Base-by-base conservation (phyloP, 2,888 invertebrate genomes). In the Torymus texanus region DNA sequence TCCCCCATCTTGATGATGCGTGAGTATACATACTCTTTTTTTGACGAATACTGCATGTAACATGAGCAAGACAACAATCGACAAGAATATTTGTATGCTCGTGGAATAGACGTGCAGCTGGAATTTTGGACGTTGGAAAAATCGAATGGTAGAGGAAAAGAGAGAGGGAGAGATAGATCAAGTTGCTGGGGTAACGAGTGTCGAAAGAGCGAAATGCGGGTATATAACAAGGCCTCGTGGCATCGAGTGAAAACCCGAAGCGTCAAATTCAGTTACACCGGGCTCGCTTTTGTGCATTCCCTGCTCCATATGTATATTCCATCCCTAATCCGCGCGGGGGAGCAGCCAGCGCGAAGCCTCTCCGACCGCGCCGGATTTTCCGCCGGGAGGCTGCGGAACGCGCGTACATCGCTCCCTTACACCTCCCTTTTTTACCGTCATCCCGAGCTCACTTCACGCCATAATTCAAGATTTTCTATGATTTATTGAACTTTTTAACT, bases 251-350 rank as follows among this genome's bases (percentile, higher is more conserved):
- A 84, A 84, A 84, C 81, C 83, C 84, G 83, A 81, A 80, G 83
- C 83, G 83, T 83, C 85, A 82, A 84, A 85, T 85, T 85, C 83
- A 83, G 84, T 85, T 85, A 83, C 81, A 65, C 66, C 3, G n/a
- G 56, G 59, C 41, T 41, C 63, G 80, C 84, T 82, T 83, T 82
- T 83, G 83, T 81, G 75, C 65, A 12, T 8, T 41, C 41, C 8
- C 41, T 8, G 1, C 41, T 41, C 41, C 41, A 41, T 41, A 41
- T 41, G 41, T 41, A 41, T 41, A 41, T 41, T 8, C 41, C 41
- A 8, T n/a, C 62, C 61, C 18, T 14, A 50, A 55, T 55, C 13
- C 14, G 56, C 50, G 24, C 53, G 41, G 14, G n/a, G n/a, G 16
- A 24, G 59, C 72, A 29, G 41, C 65, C 41, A 53, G 29, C 50